Evolutionary conservation across 1,140 invertebrate genomes (phyloP), one percentile per base, ranked within the genome.

Genomic region (Atta cephalotes): DNA sequence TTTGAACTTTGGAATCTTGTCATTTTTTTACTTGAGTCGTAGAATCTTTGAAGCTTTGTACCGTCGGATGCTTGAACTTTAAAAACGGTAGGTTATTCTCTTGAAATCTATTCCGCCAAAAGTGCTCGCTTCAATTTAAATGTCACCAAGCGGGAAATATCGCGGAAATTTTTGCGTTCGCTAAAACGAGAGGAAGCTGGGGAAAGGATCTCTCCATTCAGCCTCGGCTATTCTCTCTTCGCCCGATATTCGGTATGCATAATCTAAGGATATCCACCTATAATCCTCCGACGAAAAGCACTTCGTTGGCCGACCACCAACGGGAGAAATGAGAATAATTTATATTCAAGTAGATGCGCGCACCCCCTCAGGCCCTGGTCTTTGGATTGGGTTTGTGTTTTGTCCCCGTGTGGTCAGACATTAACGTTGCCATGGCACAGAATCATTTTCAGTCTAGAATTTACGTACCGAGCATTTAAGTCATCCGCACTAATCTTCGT

Each of bases 201-300:
- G 39, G 68, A 82, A 62, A 84, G 70, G 72, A 35, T 84, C 39
- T 76, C 25, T 14, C 70, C 28, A 76, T 84, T 74, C 80, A 76
- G 80, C 45, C 16, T 21, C 39, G 39, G 80, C 70, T 56, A 51
- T 74, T 84, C 39, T 84, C 70, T 84, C 80, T 76, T 51, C 25
- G 56, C 45, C 80, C 70, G 80, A 84, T 84, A 84, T 84, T 84
- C 80, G 70, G 56, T 76, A 84, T 84, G 80, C 80, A 84, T 84
- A 84, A 84, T 84, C 80, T 84, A 76, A 76, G 56, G 56, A 84
- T 74, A 84, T 76, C 56, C 35, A 74, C 56, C 70, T 84, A 82
- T 84, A 84, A 76, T 62, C 68, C 65, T 25, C 56, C 70, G 56
- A 51, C 68, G 70, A 76, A 58, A 62, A 84, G 70, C 70, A 62